Evolutionary conservation across 2,888 invertebrate species (phyloP), one percentile per base, ranked within the genome.

Genomic region (Liopterus haemorrhoidalis): DNA sequence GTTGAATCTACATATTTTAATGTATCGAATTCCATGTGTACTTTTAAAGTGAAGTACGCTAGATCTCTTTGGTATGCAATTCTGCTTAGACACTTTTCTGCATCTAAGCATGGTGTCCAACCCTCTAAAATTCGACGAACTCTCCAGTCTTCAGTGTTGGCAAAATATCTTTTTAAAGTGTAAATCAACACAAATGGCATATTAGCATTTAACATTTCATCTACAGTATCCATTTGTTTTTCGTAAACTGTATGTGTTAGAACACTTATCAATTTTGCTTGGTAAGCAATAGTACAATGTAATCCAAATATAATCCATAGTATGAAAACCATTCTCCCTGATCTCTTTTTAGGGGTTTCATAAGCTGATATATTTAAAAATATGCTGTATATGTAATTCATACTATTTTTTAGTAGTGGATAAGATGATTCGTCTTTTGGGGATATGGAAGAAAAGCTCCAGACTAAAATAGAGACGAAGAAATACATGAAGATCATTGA

Each of bases 401-500:
- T 15, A 25, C 9, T 25, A 11, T 38, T 15, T 24, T 12, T 9
- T 8, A 38, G 12, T 2, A 4, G 6, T 2, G 6, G 14, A 16
- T 25, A 38, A 14, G 24, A 8, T 38, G 33, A 8, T 8, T 16
- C 5, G 18, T 38, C 38, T 12, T 15, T 22, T 4, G 38, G 38
- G 15, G 24, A 6, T 5, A 1, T 9, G 9, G 2, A 3, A 15
- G 25, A 38, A 9, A 38, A 2, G 2, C 5, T 5, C 24, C 27
- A 38, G 15, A 3, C 9, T 8, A 25, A 9, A n/a, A 25, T 3
- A 6, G 38, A 24, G 6, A 38, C 27, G 4, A 38, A 2, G 6
- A 38, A 9, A 25, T 75, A 69, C 4, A 64, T 59, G n/a, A 57
- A 43, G 6, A 69, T 54, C 6, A 69, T 68, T 3, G 67, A 59